phyloP scores from a whole-genome alignment of 2,113 vertebrate species.

The Nothobranchius furzeri region DNA sequence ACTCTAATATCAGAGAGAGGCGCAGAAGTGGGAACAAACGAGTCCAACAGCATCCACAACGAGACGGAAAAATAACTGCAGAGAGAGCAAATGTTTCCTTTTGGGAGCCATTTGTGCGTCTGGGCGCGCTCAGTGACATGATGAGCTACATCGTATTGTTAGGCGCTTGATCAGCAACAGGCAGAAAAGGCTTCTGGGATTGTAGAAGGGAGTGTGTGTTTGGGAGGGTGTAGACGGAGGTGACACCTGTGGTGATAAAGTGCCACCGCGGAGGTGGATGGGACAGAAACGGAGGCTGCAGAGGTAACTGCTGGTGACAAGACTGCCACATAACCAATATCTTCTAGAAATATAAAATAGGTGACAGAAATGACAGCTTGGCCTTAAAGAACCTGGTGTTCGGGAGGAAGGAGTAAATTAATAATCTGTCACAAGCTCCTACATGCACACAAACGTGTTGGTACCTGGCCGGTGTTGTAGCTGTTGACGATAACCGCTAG shows the following conservation, averaged over 20 bases:
- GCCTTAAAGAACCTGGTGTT: constrained; percentile 12
- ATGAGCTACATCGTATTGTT: constrained; percentile 39
- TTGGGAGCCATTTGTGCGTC: neutral
- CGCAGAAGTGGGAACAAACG: constrained; percentile 11
- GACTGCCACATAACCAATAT: constrained; percentile 60
- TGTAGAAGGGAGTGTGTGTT: constrained; percentile 24
- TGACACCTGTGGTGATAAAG: constrained; percentile 57
- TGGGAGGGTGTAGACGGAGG: constrained; percentile 15
- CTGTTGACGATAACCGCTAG: constrained; percentile 96
- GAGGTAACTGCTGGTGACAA: constrained; percentile 48
- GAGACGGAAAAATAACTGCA: constrained; percentile 32
- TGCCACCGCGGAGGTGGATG: constrained; percentile 43
- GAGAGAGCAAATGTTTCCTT: constrained; percentile 31
- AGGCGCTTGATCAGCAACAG: constrained; percentile 40
- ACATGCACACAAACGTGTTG: constrained; percentile 8
- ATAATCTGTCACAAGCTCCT: constrained; percentile 1
- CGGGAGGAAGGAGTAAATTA: constrained; percentile 29
- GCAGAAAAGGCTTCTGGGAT: constrained; percentile 54
- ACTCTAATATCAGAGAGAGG: constrained; percentile 23
- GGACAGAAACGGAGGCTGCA: constrained; percentile 35
- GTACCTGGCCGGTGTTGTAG: constrained; percentile 95
- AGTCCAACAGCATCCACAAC: constrained; percentile 28
- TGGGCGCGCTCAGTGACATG: constrained; percentile 10
- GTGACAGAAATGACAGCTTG: constrained; percentile 25
- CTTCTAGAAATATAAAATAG: constrained; percentile 42